Conservation (phyloP, 2,888 invertebrate genomes). For the Eustalomyia histrio region DNA sequence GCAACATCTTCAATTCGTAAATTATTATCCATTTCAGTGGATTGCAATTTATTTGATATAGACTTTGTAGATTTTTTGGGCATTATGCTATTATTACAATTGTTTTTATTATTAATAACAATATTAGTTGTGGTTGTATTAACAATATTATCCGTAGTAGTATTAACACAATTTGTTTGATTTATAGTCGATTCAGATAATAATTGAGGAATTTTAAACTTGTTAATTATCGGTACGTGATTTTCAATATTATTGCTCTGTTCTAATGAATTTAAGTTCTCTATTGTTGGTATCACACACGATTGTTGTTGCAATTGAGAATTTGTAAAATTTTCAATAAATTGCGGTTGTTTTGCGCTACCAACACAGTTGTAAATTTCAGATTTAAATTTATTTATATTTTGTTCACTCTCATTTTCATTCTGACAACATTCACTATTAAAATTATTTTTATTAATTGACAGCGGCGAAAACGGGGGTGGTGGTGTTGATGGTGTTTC, state of each 20-base stretch:
- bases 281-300: conserved; percentile 17
- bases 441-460: conserved; percentile 37
- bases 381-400: conserved; percentile 29
- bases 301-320: conserved; percentile 20
- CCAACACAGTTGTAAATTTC: conserved; percentile 53
- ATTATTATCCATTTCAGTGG: conserved; percentile 69
- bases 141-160: background rate
- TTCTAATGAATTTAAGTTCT: conserved; percentile 11
- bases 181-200: conserved; percentile 29
- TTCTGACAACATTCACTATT: conserved; percentile 33
- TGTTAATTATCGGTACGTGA: conserved; percentile 36
- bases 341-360: conserved; percentile 22
- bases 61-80: conserved; percentile 45
- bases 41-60: conserved; percentile 44
- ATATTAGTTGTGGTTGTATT: conserved; percentile 17
- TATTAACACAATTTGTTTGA: conserved; percentile 25
- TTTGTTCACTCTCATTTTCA: conserved; percentile 10
- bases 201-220: conserved; percentile 27
- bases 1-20: conserved; percentile 80
- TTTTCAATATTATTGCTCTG: conserved; percentile 12
- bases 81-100: conserved; percentile 54
- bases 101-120: conserved; percentile 30
- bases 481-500: conserved; percentile 26
- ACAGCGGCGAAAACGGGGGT: conserved; percentile 8
- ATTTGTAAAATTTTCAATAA: conserved; percentile 17